These are phyloP conservation scores for Cossypha polioptera DNA, from an alignment of 2,797 vertebrate genomes.

Conservation along the genomic window DNA sequence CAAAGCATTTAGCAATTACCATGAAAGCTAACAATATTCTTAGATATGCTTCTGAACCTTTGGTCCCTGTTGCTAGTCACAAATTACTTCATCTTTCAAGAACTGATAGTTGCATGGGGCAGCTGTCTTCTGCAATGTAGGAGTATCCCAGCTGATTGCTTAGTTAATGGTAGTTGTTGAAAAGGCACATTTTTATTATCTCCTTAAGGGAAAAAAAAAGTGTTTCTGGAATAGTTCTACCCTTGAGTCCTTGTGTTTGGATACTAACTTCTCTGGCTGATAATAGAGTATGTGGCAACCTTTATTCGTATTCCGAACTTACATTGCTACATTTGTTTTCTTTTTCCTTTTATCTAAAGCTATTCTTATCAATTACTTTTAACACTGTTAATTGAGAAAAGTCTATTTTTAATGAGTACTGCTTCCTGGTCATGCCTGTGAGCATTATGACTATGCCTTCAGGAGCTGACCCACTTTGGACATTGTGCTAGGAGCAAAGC, in stretches of 20 bases:
- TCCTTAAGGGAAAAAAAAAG: neutral
- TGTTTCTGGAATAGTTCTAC: neutral
- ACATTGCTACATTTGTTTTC: neutral
- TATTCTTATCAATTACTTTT: neutral
- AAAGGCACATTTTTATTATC: neutral
- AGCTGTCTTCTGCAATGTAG: neutral
- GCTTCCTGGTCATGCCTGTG: neutral
- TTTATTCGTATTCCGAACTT: neutral
- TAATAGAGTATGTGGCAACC: neutral
- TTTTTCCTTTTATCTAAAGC: neutral
- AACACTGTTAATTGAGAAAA: neutral
- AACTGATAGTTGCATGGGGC: neutral
- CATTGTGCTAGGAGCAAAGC: neutral
- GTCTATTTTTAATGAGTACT: neutral
- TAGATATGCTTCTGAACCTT: neutral
- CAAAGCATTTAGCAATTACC: neutral
- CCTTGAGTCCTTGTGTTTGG: neutral
- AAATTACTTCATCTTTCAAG: neutral
- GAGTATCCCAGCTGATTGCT: neutral
- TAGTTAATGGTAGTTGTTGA: neutral
- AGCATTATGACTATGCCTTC: neutral
- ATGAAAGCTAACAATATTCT: neutral
- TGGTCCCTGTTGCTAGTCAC: neutral
- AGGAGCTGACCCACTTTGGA: neutral
- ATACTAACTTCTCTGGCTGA: neutral